Evolutionary conservation across 2,888 invertebrate genomes (phyloP), one percentile per base, ranked within the genome.

Genomic region (Drosophila flavopinicola): DNA sequence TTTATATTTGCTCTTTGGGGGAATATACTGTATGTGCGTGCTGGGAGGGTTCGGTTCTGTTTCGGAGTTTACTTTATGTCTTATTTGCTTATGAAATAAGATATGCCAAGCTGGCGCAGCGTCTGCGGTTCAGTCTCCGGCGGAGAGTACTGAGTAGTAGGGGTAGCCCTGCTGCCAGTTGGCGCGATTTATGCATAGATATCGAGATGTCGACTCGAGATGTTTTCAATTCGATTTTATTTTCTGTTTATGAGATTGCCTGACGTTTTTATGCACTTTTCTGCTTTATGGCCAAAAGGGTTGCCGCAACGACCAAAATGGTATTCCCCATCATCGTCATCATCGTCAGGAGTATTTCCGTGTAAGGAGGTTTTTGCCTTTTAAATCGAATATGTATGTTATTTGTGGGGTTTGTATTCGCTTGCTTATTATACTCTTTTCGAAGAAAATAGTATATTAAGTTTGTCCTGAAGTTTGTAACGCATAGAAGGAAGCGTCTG

Each of bases 11-110:
- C 69, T 47, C 49, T 59, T 49, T 48, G 70, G 54, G 41, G 33
- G 33, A 17, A 33, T 51, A 37, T 52, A 13, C 17, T 44, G 17
- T 17, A 32, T 53, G 59, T 58, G 68, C 51, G 61, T 59, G 73
- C 54, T 51, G 9, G 45, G 45, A 68, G 69, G 80, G 57, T 74
- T 78, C 63, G 47, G 38, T n/a, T n/a, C n/a, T n/a, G n/a, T 56
- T 44, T 42, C 41, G 23, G 59, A 56, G 86, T 79, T 74, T 69
- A 74, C 67, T 84, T 84, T 77, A 88, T 84, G 69, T 86, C 83
- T 84, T 84, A 84, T 84, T 84, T 84, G 87, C 71, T 84, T 84
- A 86, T 88, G 83, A 84, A 84, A 84, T 76, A 88, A 86, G 83
- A 84, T 84, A 84, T 84, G 70, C 66, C 44, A 56, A 44, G 51